Percentiles rank a stretch among this genome's conserved stretches.
phyloP scores from a whole-genome alignment of 2,113 vertebrate species.

The Theristicus caerulescens region DNA sequence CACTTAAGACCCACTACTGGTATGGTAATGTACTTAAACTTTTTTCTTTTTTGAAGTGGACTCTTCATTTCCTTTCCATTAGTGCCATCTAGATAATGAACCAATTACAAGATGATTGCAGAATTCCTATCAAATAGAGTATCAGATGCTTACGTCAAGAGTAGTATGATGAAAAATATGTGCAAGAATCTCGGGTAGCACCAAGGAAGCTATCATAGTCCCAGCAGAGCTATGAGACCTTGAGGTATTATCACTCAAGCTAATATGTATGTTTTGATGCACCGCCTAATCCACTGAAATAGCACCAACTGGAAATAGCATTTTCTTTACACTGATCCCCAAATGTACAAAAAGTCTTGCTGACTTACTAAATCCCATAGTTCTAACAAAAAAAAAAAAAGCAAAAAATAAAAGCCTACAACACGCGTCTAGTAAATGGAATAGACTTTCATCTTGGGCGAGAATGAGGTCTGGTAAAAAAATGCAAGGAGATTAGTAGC shows the following conservation, averaged over 20 bases:
- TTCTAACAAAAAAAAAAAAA: not conserved
- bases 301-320: constrained; percentile 24
- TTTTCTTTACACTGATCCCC: constrained; percentile 19
- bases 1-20: not conserved
- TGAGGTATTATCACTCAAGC: not conserved
- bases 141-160: not conserved
- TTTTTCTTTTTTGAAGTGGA: not conserved
- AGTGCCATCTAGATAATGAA: not conserved
- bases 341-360: not conserved
- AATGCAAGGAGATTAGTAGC: not conserved
- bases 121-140: not conserved
- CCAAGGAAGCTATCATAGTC: not conserved
- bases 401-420: not conserved
- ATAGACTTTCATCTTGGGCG: not conserved
- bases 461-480: not conserved
- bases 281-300: constrained; percentile 40
- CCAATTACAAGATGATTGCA: not conserved
- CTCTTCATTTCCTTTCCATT: not conserved
- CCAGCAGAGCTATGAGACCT: not conserved
- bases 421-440: not conserved
- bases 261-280: constrained; percentile 1
- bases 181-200: not conserved
- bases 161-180: not conserved
- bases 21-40: not conserved
- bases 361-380: constrained; percentile 16